These are phyloP conservation scores for Phorcus lineatus DNA, from an alignment of 2,888 invertebrate species.

Conservation along the genomic window DNA sequence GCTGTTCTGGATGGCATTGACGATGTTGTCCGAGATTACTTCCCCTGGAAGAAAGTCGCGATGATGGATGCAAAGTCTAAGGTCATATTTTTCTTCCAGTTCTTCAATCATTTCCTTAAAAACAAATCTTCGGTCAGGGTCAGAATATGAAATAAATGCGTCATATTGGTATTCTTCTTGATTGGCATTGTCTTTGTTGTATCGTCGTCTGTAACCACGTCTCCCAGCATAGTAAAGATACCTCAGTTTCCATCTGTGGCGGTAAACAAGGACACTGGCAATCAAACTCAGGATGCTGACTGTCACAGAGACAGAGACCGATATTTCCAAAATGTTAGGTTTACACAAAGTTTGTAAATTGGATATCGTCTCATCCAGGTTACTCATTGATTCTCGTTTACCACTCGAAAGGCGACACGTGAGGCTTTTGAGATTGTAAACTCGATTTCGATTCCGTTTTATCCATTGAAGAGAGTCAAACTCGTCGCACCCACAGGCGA, in stretches of 20 bases:
- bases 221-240: slow-evolving; percentile 20
- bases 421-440: no score
- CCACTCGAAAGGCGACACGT: no score
- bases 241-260: slow-evolving; percentile 28
- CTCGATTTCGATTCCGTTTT: no score
- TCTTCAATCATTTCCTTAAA: not conserved
- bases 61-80: slow-evolving; percentile 44
- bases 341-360: no score
- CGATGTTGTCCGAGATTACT: slow-evolving; percentile 37
- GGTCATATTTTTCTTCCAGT: slow-evolving; percentile 32
- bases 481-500: no score
- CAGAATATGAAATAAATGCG: slow-evolving; percentile 42
- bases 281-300: not conserved
- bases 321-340: no score
- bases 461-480: no score
- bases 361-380: no score
- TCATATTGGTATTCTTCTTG: slow-evolving; percentile 31
- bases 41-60: slow-evolving; percentile 38
- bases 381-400: no score
- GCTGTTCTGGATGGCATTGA: slow-evolving; percentile 35
- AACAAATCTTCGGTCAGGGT: slow-evolving; percentile 22
- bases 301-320: no score
- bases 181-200: no score
- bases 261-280: slow-evolving; percentile 12
- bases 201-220: no score